These are phyloP conservation scores for Agriopis leucophaearia DNA, from an alignment of 2,888 invertebrate species.

Conservation along the genomic window DNA sequence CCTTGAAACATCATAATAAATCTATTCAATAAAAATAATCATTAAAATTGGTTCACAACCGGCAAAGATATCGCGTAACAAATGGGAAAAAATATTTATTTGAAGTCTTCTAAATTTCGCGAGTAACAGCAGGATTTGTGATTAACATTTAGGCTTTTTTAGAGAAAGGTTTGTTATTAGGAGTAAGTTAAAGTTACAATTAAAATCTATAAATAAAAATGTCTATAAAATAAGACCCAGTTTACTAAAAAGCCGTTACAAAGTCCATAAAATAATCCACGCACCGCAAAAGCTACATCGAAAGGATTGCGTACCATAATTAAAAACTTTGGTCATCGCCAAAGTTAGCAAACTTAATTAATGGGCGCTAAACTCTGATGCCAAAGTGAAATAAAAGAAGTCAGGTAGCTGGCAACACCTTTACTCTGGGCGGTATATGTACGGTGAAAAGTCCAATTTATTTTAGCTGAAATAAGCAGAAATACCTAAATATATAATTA, in stretches of 20 bases:
- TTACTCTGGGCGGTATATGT: neutral
- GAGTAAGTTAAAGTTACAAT: neutral
- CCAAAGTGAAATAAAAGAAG: slow-evolving; percentile 29
- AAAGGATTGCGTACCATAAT: slow-evolving; percentile 32
- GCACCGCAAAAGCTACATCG: slow-evolving; percentile 19
- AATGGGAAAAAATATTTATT: too few relatives aligned
- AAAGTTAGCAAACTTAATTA: slow-evolving; percentile 31
- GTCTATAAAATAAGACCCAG: neutral
- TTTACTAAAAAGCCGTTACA: neutral
- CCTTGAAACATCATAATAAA: too few relatives aligned
- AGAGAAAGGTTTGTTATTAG: slow-evolving; percentile 22
- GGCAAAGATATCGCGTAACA: too few relatives aligned
- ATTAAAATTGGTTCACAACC: too few relatives aligned
- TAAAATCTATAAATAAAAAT: neutral
- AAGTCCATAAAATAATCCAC: slow-evolving; percentile 6
- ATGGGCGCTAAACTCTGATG: slow-evolving; percentile 24
- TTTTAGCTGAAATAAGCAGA: too few relatives aligned
- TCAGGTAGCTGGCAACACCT: slow-evolving; percentile 6
- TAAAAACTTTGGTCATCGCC: slow-evolving; percentile 32
- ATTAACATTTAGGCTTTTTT: slow-evolving; percentile 36
- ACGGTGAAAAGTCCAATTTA: neutral
- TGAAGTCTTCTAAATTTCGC: slow-evolving; percentile 40
- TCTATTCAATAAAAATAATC: too few relatives aligned
- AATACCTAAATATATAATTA: too few relatives aligned
- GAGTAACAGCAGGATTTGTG: slow-evolving; percentile 40